Evolutionary conservation across 2,888 invertebrate species (phyloP).

Genomic region (Amiota mariae): DNA sequence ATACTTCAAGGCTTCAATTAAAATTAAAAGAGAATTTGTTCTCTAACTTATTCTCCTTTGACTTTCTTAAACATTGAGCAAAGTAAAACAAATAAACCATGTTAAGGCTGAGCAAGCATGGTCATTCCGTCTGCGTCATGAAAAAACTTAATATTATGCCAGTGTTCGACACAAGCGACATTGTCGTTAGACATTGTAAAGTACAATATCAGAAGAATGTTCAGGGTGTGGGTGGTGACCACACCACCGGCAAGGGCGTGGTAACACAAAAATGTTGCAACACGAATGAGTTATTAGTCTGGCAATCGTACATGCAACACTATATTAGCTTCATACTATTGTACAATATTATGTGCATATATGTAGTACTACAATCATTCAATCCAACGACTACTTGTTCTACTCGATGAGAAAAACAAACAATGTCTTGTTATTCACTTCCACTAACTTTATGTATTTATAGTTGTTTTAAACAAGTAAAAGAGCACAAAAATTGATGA

Average conservation of each 20-base stretch:
- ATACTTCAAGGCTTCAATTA: background rate
- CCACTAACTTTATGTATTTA: no score
- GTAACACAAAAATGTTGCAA: slow-evolving; percentile 25
- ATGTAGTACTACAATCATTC: no score
- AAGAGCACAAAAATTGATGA: no score
- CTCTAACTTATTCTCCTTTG: no score
- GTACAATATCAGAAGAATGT: background rate
- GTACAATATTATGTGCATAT: no score
- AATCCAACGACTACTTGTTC: no score
- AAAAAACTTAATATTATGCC: slow-evolving; percentile 21
- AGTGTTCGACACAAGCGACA: slow-evolving; percentile 28
- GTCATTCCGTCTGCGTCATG: background rate
- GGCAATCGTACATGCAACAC: slow-evolving; percentile 21
- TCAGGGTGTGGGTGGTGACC: background rate
- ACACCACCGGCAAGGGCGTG: background rate
- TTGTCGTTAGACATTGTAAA: slow-evolving; percentile 16
- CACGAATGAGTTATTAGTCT: slow-evolving; percentile 28
- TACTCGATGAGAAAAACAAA: no score
- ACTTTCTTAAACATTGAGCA: background rate
- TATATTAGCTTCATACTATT: slow-evolving; percentile 2
- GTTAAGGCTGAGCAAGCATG: background rate
- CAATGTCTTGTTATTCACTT: no score
- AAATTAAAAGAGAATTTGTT: background rate
- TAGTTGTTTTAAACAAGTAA: no score
- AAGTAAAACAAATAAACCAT: slow-evolving; percentile 10